Base-by-base conservation (phyloP, 2,797 vertebrate species). In the Coracias cyanogaster region DNA sequence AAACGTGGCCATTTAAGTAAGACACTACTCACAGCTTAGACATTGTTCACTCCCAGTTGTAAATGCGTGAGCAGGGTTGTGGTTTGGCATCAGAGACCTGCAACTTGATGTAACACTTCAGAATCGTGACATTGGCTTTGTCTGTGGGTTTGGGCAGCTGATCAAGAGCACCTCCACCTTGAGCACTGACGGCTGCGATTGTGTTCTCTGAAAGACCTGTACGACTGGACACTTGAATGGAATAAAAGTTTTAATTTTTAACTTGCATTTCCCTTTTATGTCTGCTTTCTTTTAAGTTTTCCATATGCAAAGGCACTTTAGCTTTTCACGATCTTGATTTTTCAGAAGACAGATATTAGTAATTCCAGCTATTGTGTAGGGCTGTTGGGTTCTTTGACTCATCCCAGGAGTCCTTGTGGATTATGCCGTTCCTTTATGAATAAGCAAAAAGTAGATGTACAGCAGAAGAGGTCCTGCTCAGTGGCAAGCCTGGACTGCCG, bases 161-260 rank as follows among this genome's bases (percentile, higher is more conserved):
- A 89, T 73, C 51, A 55, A 41, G 91, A 84, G 93, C 95, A 89
- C 71, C 74, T 96, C 92, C 89, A 83, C 71, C 4, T 3, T 39
- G 14, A 79, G 66, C 90, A 76, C 80, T 60, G 85, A 72, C 58
- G 73, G 89, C 93, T 96, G 95, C 83, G 85, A 22, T 37, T 86
- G 71, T 84, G 66, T 43, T 62, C 83, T 94, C 61, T 58, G 83
- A 69, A 46, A 82, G 86, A 89, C 65, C 73, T 96, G 95, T 96
- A 91, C 18, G 35, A 90, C 81, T 80, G 88, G 88, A 90, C 93
- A 92, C 92, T 94, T 89, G 10, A 89, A 83, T 57, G 65, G 89
- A 97, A 96, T 96, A 95, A 96, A 97, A 85, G 28, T 61, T 71
- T 21, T n/a, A 60, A 82, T 73, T 95, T 95, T 89, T 87, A 29